These are phyloP conservation scores for Gymnopithys bicolor DNA, from an alignment of 2,797 vertebrate species.

Conservation along the genomic window DNA sequence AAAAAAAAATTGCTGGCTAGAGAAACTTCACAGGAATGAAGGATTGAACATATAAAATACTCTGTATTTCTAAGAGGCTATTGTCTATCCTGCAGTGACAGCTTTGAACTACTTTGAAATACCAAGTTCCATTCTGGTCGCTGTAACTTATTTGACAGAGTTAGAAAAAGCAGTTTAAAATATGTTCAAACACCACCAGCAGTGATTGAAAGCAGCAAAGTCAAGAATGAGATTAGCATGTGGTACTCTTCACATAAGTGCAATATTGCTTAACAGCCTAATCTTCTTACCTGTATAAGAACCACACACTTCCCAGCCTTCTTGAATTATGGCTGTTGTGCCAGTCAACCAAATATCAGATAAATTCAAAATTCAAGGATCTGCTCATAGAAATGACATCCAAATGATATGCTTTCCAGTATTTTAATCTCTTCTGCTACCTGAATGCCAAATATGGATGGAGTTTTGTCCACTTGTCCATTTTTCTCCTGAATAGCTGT, in stretches of 20 bases:
- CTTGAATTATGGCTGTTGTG: constrained; percentile 17
- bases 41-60: background rate
- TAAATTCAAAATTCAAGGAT: constrained; percentile 42
- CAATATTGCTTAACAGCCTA: constrained; percentile 42
- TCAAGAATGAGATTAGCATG: constrained; percentile 36
- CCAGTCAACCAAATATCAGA: constrained; percentile 19
- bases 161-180: constrained; percentile 30
- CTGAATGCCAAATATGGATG: background rate
- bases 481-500: constrained; percentile 6
- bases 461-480: background rate
- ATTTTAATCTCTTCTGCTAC: constrained; percentile 11
- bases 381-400: background rate
- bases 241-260: constrained; percentile 34
- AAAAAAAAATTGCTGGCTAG: background rate
- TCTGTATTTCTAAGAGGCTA: background rate
- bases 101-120: constrained; percentile 23
- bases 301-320: background rate
- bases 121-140: background rate
- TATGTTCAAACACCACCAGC: background rate
- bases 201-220: constrained; percentile 9
- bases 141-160: background rate
- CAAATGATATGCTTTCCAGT: constrained; percentile 32
- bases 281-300: constrained; percentile 31
- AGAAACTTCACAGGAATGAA: constrained; percentile 28
- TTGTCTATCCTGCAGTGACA: constrained; percentile 12